A percentile compares a stretch with the other conserved stretches of the same genome.
phyloP scores from a whole-genome alignment of 2,113 vertebrate genomes.

The Microcebus griseorufus region DNA sequence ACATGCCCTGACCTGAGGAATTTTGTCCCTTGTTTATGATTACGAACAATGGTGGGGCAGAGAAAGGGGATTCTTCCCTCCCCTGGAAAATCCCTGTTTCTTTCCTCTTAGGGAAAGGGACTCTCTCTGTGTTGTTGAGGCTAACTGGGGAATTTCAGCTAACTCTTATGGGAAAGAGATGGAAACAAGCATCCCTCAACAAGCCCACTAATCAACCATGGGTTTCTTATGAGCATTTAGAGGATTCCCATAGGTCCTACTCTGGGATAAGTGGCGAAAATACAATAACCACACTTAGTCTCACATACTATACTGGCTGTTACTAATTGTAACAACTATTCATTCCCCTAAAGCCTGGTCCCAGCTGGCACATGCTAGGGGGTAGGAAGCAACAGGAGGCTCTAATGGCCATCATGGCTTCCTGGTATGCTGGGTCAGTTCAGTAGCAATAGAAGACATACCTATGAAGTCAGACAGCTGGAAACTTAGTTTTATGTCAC shows the following conservation, averaged over 20 bases:
- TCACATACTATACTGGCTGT: background rate
- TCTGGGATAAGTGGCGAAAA: slow-evolving; percentile 22
- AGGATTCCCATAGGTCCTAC: background rate
- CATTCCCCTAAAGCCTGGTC: background rate
- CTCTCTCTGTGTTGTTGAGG: slow-evolving; percentile 45
- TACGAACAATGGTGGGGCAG: slow-evolving; percentile 26
- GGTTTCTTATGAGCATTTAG: slow-evolving; percentile 45
- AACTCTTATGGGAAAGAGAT: slow-evolving; percentile 36
- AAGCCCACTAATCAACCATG: slow-evolving; percentile 20
- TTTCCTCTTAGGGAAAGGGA: slow-evolving; percentile 67
- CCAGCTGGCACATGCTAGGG: background rate
- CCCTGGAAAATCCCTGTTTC: slow-evolving; percentile 69
- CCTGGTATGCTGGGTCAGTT: background rate
- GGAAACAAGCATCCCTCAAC: slow-evolving; percentile 39
- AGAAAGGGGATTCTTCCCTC: slow-evolving; percentile 66
- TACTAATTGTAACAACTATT: background rate
- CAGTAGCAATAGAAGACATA: background rate
- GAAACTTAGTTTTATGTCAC: background rate
- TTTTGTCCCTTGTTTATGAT: slow-evolving; percentile 33
- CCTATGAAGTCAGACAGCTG: background rate
- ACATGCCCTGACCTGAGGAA: background rate
- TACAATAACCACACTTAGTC: slow-evolving; percentile 37
- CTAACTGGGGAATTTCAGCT: slow-evolving; percentile 65
- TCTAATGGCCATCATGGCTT: background rate
- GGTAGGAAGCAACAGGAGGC: background rate